Conservation (phyloP, 2,888 invertebrate species). For the Cantharis lateralis region DNA sequence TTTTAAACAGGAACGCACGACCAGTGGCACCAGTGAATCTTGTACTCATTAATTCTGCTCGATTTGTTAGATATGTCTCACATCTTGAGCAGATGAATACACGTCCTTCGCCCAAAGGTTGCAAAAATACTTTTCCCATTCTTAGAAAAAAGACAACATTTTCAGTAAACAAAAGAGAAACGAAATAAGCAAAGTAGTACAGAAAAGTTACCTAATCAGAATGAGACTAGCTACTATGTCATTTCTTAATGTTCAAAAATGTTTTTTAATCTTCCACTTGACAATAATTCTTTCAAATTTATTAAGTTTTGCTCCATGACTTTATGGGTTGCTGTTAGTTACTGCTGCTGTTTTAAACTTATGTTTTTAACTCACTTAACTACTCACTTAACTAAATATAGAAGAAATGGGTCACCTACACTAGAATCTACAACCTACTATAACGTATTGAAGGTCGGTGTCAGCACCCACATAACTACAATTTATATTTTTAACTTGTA, state of each 20-base stretch:
- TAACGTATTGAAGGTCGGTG: too few relatives aligned
- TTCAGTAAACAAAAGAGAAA: neutral
- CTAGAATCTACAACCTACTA: too few relatives aligned
- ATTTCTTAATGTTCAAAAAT: neutral
- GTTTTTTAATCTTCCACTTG: neutral
- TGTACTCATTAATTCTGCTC: conserved; percentile 93
- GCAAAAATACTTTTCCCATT: conserved; percentile 93
- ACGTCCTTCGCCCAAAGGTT: conserved; percentile 92
- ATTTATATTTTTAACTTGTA: too few relatives aligned
- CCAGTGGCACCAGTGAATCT: conserved; percentile 98
- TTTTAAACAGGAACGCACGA: conserved; percentile 94
- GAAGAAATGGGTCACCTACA: too few relatives aligned
- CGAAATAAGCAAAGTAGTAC: neutral
- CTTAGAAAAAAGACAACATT: conserved; percentile 23
- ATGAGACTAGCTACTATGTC: neutral
- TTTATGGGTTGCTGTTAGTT: too few relatives aligned
- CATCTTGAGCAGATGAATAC: conserved; percentile 95
- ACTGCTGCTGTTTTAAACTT: too few relatives aligned
- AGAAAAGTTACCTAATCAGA: neutral
- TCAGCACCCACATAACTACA: too few relatives aligned
- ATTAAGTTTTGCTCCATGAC: neutral
- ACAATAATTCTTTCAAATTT: neutral
- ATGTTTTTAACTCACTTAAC: too few relatives aligned
- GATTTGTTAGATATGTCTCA: conserved; percentile 94
- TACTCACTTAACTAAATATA: too few relatives aligned